phyloP scores from a whole-genome alignment of 2,797 vertebrate genomes.

The Crenichthys baileyi region DNA sequence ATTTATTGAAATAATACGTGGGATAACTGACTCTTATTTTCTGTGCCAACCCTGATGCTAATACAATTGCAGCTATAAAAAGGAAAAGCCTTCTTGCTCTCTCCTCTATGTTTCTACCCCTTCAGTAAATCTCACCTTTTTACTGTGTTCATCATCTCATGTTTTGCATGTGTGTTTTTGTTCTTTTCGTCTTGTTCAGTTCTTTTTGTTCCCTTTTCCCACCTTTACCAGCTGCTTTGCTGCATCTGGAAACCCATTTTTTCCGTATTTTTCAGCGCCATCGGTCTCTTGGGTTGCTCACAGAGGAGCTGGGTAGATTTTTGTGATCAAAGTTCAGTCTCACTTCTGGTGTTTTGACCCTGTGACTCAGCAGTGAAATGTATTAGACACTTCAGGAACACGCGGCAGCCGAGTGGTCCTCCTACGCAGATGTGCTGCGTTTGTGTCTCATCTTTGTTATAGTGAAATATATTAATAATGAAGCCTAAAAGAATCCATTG shows the following conservation, averaged over 20 bases:
- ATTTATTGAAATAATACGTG: slow-evolving; percentile 37
- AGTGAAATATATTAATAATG: too few species aligned
- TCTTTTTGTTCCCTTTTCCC: neutral
- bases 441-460: neutral
- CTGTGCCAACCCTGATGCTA: neutral
- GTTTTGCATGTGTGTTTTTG: neutral
- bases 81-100: neutral
- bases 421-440: neutral
- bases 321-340: neutral
- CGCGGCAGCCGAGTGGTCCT: neutral
- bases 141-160: neutral
- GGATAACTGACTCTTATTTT: neutral
- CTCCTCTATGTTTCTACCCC: neutral
- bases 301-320: neutral
- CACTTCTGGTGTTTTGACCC: neutral
- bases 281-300: too few species aligned
- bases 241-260: neutral
- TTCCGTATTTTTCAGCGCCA: neutral
- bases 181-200: neutral
- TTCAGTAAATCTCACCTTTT: neutral
- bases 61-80: neutral
- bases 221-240: neutral
- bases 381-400: neutral
- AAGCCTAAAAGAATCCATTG: too few species aligned
- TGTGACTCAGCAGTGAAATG: neutral